Evolutionary conservation across 2,888 invertebrate species (phyloP).

Genomic region (Dexiosoma caninum): DNA sequence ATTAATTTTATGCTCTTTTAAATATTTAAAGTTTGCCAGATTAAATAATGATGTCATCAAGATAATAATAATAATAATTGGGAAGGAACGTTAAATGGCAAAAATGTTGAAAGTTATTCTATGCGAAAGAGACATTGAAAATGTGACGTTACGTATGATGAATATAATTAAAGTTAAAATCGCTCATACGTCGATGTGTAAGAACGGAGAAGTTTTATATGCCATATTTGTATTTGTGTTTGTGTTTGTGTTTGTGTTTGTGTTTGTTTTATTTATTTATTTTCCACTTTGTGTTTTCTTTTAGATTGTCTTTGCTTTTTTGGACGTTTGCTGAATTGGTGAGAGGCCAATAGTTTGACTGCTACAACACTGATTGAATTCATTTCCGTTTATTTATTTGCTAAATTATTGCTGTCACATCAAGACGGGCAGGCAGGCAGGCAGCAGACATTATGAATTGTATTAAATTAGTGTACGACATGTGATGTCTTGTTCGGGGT

Average conservation of each 20-base stretch:
- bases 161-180: constrained; percentile 6
- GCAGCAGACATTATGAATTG: constrained; percentile 50
- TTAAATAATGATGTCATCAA: constrained; percentile 23
- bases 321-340: constrained; percentile 28
- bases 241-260: too few species aligned
- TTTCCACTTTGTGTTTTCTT: background rate
- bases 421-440: constrained; percentile 37
- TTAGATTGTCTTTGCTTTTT: background rate
- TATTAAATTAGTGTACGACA: constrained; percentile 50
- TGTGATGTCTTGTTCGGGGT: constrained; percentile 23
- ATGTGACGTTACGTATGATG: background rate
- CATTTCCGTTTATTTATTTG: constrained; percentile 65
- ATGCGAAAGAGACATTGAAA: background rate
- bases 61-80: background rate
- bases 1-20: background rate
- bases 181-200: constrained; percentile 23
- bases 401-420: constrained; percentile 63
- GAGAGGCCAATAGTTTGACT: constrained; percentile 30
- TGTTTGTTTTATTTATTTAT: too few species aligned
- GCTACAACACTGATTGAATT: constrained; percentile 63
- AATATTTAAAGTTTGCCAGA: background rate
- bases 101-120: too few species aligned
- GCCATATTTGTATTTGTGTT: too few species aligned
- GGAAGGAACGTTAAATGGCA: too few species aligned
- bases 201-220: too few species aligned